Base-by-base conservation (phyloP, 1,140 invertebrate species). In the Heliconius congener region DNA sequence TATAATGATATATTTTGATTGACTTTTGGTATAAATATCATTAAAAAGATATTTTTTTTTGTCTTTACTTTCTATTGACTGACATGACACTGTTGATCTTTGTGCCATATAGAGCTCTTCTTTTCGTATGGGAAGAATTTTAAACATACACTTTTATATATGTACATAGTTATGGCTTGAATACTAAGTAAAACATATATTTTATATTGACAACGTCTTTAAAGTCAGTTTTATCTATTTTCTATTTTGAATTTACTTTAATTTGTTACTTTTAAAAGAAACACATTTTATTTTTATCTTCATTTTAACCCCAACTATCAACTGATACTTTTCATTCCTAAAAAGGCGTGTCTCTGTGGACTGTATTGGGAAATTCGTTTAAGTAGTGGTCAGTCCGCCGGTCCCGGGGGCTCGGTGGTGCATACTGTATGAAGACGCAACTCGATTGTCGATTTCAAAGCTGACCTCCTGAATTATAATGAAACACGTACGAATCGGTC, bases 401-500 rank as follows among this genome's bases (percentile, higher is more conserved):
- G 74, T 83, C 83, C 85, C 77, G 76, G 85, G 88, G 89, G 87
- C 73, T 84, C 84, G 83, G 85, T 81, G 83, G 81, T 90, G 91
- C 91, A 93, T 93, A 92, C 89, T 88, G 84, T 87, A 93, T 90
- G 90, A 90, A 88, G 81, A 87, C 83, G 88, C 90, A 93, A 93
- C 88, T 93, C 90, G 87, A 92, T 93, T 93, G 87, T 86, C 83
- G 85, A 90, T 89, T 90, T 93, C 90, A 92, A 93, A 93, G 91
- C 88, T 84, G 82, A 81, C 74, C 74, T 74, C 71, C 50, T 78
- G 81, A 79, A 79, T 83, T 81, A 76, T 76, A 81, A 83, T 80
- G 55, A 42, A 60, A 23, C 46, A 73, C 77, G 77, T 73, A 73
- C 73, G 71, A 34, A 71, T 13, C 13, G 70, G 34, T 71, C 13